These are phyloP conservation scores for Coregonus suidteri DNA, from an alignment of 2,797 vertebrate species.

Conservation along the genomic window DNA sequence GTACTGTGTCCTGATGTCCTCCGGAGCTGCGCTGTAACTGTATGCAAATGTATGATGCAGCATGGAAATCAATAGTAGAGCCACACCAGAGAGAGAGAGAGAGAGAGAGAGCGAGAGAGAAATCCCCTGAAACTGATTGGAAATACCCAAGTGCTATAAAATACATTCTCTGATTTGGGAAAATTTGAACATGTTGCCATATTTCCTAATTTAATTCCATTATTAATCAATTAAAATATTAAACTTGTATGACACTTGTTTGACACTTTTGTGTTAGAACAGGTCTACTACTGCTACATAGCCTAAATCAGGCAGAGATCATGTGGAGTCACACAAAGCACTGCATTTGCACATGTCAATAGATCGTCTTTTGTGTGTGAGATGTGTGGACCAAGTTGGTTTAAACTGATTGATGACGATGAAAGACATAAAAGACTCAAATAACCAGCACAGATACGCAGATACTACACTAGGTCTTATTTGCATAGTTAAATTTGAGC, in stretches of 20 bases:
- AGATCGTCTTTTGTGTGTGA: background rate
- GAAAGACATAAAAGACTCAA: background rate
- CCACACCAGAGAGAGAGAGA: slow-evolving; percentile 9
- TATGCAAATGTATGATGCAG: slow-evolving; percentile 50
- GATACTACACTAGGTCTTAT: slow-evolving; percentile 31
- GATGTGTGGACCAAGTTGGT: background rate
- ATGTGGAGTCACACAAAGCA: background rate
- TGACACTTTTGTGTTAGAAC: too few relatives aligned
- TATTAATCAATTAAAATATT: too few relatives aligned
- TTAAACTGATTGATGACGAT: background rate
- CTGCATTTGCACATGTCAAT: background rate
- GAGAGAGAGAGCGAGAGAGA: background rate
- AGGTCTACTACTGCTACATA: background rate
- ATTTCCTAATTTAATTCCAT: too few relatives aligned
- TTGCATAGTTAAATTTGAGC: slow-evolving; percentile 58
- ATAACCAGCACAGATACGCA: background rate
- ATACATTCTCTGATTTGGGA: background rate
- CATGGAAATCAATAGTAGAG: slow-evolving; percentile 10
- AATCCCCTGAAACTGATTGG: background rate
- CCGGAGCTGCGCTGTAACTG: slow-evolving; percentile 50
- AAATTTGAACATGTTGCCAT: too few relatives aligned
- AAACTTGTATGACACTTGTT: too few relatives aligned
- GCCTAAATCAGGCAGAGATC: background rate
- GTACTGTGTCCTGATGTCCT: slow-evolving; percentile 45
- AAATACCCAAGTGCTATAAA: background rate